A percentile compares a stretch with the other conserved stretches of the same genome.
Conservation (phyloP, 1,140 invertebrate genomes). For the Epicauta chinensis region DNA sequence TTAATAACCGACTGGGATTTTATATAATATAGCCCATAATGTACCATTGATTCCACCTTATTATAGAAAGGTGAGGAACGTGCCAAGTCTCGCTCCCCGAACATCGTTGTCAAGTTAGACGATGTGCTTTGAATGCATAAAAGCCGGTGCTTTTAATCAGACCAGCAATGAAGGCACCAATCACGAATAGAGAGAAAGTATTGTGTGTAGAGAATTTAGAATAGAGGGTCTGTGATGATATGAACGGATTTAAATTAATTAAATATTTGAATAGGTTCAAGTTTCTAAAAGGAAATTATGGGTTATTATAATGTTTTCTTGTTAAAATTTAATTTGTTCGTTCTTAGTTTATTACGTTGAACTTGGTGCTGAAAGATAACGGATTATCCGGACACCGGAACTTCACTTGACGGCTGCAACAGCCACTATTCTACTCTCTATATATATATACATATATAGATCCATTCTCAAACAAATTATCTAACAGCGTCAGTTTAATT, state of each 20-base stretch:
- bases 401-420: not conserved
- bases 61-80: constrained; percentile 9
- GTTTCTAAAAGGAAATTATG: constrained; percentile 21
- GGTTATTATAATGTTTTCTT: constrained; percentile 23
- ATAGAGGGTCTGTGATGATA: not conserved
- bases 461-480: too few relatives aligned
- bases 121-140: constrained; percentile 18
- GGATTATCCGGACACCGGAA: constrained; percentile 6
- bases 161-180: not conserved
- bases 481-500: too few relatives aligned
- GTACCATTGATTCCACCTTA: constrained; percentile 13
- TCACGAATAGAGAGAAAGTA: too few relatives aligned
- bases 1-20: constrained; percentile 10
- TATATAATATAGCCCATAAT: constrained; percentile 2
- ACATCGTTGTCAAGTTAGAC: constrained; percentile 14
- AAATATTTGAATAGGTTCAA: constrained; percentile 22
- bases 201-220: too few relatives aligned
- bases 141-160: constrained; percentile 20
- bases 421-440: too few relatives aligned
- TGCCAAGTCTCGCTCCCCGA: constrained; percentile 2
- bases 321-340: constrained; percentile 19
- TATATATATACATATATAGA: too few relatives aligned
- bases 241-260: constrained; percentile 24
- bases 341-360: constrained; percentile 6
- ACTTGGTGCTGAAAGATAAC: constrained; percentile 13